Evolutionary conservation across 30 jellyfish, hydroid and myxozoan genomes (phyloP).

Genomic region (Aurelia sp.): DNA sequence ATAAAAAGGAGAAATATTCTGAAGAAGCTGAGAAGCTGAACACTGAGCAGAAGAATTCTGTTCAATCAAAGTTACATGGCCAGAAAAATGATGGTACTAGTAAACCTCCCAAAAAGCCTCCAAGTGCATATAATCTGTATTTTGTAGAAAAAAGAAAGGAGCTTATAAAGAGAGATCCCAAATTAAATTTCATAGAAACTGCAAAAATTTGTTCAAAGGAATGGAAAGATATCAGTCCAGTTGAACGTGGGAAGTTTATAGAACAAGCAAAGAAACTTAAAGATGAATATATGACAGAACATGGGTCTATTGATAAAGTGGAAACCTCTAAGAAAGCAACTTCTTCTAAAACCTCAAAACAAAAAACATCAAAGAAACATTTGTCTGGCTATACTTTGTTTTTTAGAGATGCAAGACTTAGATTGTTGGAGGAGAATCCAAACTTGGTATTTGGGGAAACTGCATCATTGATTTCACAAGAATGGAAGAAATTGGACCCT

Average conservation of each 20-base stretch:
- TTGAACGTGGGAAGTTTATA: background rate
- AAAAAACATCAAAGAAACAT: background rate
- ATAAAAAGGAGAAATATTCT: constrained; percentile 27
- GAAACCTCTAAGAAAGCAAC: too few species aligned
- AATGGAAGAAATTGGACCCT: constrained; percentile 3
- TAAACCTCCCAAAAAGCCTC: constrained; percentile 17
- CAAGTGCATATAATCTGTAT: constrained; percentile 16
- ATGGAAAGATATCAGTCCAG: constrained; percentile 33
- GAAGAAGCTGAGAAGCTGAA: constrained; percentile 21
- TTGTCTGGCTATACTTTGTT: background rate
- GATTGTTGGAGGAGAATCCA: background rate
- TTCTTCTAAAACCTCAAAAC: too few species aligned
- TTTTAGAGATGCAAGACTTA: background rate
- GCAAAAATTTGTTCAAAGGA: constrained; percentile 19
- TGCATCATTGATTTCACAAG: background rate
- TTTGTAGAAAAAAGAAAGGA: constrained; percentile 33
- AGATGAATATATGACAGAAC: background rate
- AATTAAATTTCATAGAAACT: constrained; percentile 27
- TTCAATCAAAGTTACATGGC: background rate
- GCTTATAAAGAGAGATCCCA: constrained; percentile 25
- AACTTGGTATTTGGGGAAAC: background rate
- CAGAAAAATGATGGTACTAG: background rate
- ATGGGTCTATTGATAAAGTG: background rate
- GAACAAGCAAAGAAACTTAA: constrained; percentile 16
- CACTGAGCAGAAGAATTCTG: constrained; percentile 3